A percentile compares a stretch with the other conserved stretches of the same genome.
phyloP scores from a whole-genome alignment of 1,140 invertebrate genomes.

The Scaptomyza graminum region DNA sequence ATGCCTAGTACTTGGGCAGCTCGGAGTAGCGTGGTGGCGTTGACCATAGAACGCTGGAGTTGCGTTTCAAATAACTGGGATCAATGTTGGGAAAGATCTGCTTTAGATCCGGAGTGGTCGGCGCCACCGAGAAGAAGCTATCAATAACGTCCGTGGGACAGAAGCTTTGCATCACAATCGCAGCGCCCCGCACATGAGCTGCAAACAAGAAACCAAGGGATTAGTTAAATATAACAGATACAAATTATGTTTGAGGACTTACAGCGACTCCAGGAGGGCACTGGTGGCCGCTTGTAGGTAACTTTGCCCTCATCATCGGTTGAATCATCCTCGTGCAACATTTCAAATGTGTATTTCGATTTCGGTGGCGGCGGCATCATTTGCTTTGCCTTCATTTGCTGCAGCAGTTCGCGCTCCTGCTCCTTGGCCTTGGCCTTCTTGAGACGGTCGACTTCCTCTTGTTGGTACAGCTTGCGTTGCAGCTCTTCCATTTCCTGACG shows the following conservation, averaged over 20 bases:
- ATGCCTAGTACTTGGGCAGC: conserved; percentile 78
- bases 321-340: conserved; percentile 85
- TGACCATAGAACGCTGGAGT: conserved; percentile 89
- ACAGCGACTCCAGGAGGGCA: conserved; percentile 85
- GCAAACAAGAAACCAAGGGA: conserved; percentile 1
- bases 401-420: conserved; percentile 73
- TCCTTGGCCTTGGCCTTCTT: conserved; percentile 83
- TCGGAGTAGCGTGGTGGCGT: conserved; percentile 87
- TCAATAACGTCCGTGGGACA: conserved; percentile 84
- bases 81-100: conserved; percentile 88
- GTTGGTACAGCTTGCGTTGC: conserved; percentile 84
- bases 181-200: conserved; percentile 64
- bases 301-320: conserved; percentile 85
- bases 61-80: conserved; percentile 86
- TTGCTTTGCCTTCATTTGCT: conserved; percentile 69
- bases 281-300: conserved; percentile 83
- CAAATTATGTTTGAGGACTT: conserved; percentile 42
- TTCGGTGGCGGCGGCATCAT: conserved; percentile 73
- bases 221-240: neutral
- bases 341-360: conserved; percentile 82
- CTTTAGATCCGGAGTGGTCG: conserved; percentile 87
- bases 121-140: conserved; percentile 86
- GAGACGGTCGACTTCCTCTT: conserved; percentile 76
- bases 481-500: conserved; percentile 85
- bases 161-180: conserved; percentile 69